phyloP scores from a whole-genome alignment of 2,888 invertebrate genomes.

The Drosophila macrothrix region DNA sequence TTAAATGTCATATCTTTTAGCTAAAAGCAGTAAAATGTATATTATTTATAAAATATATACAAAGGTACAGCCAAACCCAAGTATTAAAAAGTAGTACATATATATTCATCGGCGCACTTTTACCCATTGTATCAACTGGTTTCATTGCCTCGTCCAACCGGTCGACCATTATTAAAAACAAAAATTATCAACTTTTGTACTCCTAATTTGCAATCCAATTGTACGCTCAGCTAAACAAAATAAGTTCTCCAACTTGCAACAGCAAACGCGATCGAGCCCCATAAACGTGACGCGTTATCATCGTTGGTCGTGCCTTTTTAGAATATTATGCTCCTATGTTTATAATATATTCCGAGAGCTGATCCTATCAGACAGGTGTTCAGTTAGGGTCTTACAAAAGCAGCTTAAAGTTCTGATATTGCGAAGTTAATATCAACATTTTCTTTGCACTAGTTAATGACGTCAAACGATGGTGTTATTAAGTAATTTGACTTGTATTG shows the following conservation, averaged over 20 bases:
- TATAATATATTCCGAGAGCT: constrained; percentile 10
- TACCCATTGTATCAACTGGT: constrained; percentile 36
- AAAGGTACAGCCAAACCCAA: background rate
- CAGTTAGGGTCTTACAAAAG: constrained; percentile 24
- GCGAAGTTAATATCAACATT: constrained; percentile 27
- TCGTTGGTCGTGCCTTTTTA: constrained; percentile 20
- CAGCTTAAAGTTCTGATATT: constrained; percentile 32
- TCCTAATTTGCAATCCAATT: constrained; percentile 4
- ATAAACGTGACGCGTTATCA: constrained; percentile 57
- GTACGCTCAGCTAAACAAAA: background rate
- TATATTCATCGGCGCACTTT: constrained; percentile 1
- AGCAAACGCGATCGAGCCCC: constrained; percentile 18
- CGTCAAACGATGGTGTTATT: constrained; percentile 21
- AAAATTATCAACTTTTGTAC: constrained; percentile 20
- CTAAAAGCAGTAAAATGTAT: background rate
- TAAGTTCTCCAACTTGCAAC: constrained; percentile 1
- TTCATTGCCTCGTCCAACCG: constrained; percentile 36
- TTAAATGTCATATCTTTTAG: background rate
- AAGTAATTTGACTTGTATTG: background rate
- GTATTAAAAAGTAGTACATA: constrained; percentile 4
- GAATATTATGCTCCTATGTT: background rate
- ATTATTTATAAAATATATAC: background rate
- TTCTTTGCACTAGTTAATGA: constrained; percentile 63
- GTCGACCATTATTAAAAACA: constrained; percentile 18
- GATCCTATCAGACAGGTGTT: constrained; percentile 58